phyloP scores from a whole-genome alignment of 2,888 invertebrate species.

The Scelioninae gen. 1 region DNA sequence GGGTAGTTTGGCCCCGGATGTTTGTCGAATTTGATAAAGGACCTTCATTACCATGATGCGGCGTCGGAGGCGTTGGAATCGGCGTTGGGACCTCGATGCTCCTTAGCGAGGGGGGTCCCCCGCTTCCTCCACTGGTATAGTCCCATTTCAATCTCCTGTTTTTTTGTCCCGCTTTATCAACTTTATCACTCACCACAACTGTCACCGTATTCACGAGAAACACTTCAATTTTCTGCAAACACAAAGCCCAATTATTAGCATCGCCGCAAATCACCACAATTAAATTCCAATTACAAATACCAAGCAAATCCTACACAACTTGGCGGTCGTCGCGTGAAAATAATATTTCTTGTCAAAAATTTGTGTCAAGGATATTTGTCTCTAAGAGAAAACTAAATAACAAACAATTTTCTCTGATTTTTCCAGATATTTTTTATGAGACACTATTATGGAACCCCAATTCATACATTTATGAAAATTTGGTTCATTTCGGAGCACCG shows the following conservation, averaged over 20 bases:
- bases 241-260: constrained; percentile 21
- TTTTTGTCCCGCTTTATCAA: constrained; percentile 77
- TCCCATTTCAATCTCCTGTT: constrained; percentile 81
- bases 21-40: constrained; percentile 82
- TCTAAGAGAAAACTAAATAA: no score
- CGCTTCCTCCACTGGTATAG: constrained; percentile 82
- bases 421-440: no score
- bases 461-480: no score
- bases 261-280: neutral
- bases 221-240: constrained; percentile 86
- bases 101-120: constrained; percentile 83
- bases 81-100: constrained; percentile 82
- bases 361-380: constrained; percentile 21
- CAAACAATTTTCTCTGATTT: no score
- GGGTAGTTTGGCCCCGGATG: constrained; percentile 82
- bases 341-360: constrained; percentile 19
- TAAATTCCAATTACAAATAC: neutral
- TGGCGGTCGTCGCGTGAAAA: constrained; percentile 11
- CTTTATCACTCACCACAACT: constrained; percentile 86
- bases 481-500: no score
- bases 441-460: no score
- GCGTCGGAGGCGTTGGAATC: constrained; percentile 81
- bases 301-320: neutral
- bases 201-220: constrained; percentile 87
- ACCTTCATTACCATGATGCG: constrained; percentile 81